Percentiles rank a stretch among this genome's conserved stretches.
Conservation (phyloP, 2,797 vertebrate genomes). For the Pteronotus mesoamericanus region DNA sequence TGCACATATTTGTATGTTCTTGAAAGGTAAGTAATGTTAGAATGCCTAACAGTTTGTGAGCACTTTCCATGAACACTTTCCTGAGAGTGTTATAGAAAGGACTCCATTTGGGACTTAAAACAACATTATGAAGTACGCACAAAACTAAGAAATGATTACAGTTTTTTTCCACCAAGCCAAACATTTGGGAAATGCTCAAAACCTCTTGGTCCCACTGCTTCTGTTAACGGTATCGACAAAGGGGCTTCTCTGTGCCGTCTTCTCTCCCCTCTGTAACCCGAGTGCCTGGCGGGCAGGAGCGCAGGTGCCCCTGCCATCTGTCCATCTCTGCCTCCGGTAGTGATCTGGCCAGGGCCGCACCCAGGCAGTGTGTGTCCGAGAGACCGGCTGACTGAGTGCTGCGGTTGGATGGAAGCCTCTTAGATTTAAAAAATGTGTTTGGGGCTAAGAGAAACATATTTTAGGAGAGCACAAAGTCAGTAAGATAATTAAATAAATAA, state of each 20-base stretch:
- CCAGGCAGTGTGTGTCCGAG: rapidly evolving
- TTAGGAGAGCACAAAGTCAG: neutral
- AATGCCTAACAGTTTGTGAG: neutral
- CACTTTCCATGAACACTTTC: neutral
- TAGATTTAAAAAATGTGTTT: neutral
- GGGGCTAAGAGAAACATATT: constrained; percentile 5
- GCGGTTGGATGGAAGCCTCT: neutral
- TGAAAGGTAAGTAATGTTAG: neutral
- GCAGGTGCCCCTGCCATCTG: neutral
- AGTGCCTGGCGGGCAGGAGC: neutral
- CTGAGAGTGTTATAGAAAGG: neutral
- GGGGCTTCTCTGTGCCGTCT: neutral
- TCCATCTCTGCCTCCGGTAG: neutral
- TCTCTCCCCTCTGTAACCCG: neutral
- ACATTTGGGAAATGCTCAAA: neutral
- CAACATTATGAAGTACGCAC: neutral
- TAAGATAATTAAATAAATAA: neutral
- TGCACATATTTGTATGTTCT: neutral
- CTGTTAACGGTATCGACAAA: neutral
- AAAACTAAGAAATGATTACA: neutral
- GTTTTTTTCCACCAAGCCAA: neutral
- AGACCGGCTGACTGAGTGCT: neutral
- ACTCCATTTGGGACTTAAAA: neutral
- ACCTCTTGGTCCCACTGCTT: neutral
- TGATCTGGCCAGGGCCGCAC: neutral